Conservation (phyloP, 2,113 vertebrate species). For the Urocitellus parryii region DNA sequence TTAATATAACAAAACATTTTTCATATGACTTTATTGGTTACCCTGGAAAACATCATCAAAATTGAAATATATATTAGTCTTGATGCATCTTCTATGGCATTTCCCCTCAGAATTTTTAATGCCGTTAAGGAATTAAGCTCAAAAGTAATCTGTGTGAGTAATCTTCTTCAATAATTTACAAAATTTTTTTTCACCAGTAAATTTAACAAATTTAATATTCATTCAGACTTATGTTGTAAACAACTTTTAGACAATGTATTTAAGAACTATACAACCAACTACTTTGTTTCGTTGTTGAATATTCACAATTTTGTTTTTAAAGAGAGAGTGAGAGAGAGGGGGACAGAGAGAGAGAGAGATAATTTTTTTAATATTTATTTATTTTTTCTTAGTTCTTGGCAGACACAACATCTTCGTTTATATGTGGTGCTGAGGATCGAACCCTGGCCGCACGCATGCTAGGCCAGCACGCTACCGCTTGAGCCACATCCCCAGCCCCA, state of each 20-base stretch:
- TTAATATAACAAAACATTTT: slow-evolving; percentile 4
- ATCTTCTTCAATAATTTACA: background rate
- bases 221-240: background rate
- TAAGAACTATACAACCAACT: background rate
- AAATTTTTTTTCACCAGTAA: background rate
- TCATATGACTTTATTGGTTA: background rate
- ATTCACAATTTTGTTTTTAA: background rate
- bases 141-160: background rate
- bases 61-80: background rate
- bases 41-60: background rate
- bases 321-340: no score
- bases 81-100: background rate
- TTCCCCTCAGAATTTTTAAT: slow-evolving; percentile 4
- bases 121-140: background rate
- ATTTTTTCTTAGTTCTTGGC: no score
- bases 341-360: no score
- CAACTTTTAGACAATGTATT: slow-evolving; percentile 1
- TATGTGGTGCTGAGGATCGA: no score
- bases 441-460: no score
- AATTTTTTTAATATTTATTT: no score
- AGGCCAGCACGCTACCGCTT: no score
- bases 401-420: no score
- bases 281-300: background rate
- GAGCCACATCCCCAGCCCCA: no score
- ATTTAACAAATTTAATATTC: background rate